A percentile compares a stretch with the other conserved stretches of the same genome.
These are phyloP conservation scores for Stichodactyla mertensii DNA, from an alignment of 64 coral and sea anemone genomes.

Conservation along the genomic window DNA sequence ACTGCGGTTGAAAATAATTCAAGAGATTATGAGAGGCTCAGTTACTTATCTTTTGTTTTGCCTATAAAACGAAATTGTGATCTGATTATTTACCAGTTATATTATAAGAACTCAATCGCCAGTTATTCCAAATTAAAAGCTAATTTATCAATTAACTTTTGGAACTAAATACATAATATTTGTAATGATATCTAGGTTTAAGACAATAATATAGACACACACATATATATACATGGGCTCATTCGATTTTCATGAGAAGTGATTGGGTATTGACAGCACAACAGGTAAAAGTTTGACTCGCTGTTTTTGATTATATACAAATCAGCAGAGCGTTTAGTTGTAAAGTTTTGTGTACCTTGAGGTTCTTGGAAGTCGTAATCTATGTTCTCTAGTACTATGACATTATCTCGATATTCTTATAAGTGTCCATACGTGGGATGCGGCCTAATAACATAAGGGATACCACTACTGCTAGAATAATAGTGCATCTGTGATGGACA, in stretches of 20 bases:
- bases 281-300: background rate
- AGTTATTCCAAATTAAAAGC: slow-evolving; percentile 1
- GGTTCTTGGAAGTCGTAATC: background rate
- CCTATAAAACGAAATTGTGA: background rate
- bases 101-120: slow-evolving; percentile 5
- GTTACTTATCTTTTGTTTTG: slow-evolving; percentile 16
- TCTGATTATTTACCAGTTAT: background rate
- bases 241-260: background rate
- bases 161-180: slow-evolving; percentile 25
- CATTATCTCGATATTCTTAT: slow-evolving; percentile 10
- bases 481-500: slow-evolving; percentile 88
- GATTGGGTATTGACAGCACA: background rate
- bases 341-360: background rate
- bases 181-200: background rate
- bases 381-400: background rate
- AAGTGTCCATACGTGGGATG: slow-evolving; percentile 89
- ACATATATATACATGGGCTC: background rate
- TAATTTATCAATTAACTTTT: slow-evolving; percentile 14
- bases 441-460: slow-evolving; percentile 65
- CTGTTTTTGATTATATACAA: slow-evolving; percentile 10
- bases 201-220: background rate
- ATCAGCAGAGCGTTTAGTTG: slow-evolving; percentile 1
- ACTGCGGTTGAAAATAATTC: background rate
- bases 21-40: background rate
- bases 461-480: slow-evolving; percentile 34